phyloP scores from a whole-genome alignment of 2,797 vertebrate species.

The Numenius phaeopus region DNA sequence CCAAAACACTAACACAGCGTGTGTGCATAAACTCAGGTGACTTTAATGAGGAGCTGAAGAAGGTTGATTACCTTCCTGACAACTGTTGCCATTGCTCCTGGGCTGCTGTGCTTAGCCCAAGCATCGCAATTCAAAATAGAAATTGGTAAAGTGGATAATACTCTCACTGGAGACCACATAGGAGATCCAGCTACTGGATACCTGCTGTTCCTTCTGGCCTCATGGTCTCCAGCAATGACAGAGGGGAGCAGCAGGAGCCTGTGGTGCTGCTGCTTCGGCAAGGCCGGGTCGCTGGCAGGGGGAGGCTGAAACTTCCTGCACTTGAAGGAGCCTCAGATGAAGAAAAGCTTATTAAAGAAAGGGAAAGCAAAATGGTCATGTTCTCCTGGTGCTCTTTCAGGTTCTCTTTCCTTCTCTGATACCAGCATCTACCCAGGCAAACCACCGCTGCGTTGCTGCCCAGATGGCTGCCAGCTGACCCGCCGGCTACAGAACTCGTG shows the following conservation, averaged over 20 bases:
- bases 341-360: not conserved
- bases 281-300: rapidly evolving
- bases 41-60: not conserved
- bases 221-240: rapidly evolving
- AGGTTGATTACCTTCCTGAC: not conserved
- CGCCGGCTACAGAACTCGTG: rapidly evolving
- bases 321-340: not conserved
- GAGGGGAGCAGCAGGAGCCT: not conserved
- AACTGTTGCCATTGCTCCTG: not conserved
- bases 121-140: not conserved
- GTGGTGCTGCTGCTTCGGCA: not conserved
- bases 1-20: not conserved
- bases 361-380: not conserved
- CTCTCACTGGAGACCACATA: not conserved
- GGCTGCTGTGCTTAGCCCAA: not conserved
- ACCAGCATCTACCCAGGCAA: not conserved
- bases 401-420: not conserved
- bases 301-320: not conserved
- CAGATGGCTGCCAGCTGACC: not conserved
- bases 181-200: not conserved
- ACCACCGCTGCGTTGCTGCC: rapidly evolving
- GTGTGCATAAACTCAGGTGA: not conserved
- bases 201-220: not conserved
- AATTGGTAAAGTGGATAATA: not conserved
- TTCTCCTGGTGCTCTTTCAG: not conserved